Evolutionary conservation across 2,888 invertebrate species (phyloP), one percentile per base, ranked within the genome.

Genomic region (Euplagia quadripunctaria): DNA sequence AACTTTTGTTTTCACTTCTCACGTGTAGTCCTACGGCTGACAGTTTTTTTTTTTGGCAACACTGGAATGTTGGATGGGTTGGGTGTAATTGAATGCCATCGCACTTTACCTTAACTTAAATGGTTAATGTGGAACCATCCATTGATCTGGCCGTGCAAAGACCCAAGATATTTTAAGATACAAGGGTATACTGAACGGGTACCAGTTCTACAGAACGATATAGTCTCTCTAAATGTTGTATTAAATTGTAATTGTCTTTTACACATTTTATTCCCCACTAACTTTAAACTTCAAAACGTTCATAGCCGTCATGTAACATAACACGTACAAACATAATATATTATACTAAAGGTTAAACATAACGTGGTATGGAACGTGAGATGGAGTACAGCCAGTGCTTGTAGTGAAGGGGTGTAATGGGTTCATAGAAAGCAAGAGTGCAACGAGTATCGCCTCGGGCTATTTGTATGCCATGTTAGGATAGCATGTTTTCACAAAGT

Each of bases 381-480:
- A 70, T 31, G 63, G 17, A 41, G 49, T 4, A 16, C 17, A 61
- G 58, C 58, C 12, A 31, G 31, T 16, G 58, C 58, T 20, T 46
- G 8, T 8, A 14, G 31, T 61, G 31, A 61, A 61, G 14, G 61
- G 14, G 11, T 52, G 42, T 41, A 70, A 52, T 41, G 52, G 31
- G 41, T 63, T 42, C 20, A 42, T 42, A 42, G n/a, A 64, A 41
- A 49, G 51, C 12, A 64, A 64, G 52, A 51, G 51, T 64, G 70
- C 11, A 42, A 63, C 64, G 9, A n/a, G n/a, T 82, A 78, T 71
- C 64, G 74, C 75, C 73, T 72, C 75, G 73, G 77, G 74, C 78
- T 80, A 76, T 74, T 81, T 81, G 75, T 81, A 79, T 78, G 82
- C 6, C 43, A 46, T 46, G 43, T 46, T 9, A 46, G 43, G 9